phyloP scores from a whole-genome alignment of 2,797 vertebrate species.

The Dallia pectoralis region DNA sequence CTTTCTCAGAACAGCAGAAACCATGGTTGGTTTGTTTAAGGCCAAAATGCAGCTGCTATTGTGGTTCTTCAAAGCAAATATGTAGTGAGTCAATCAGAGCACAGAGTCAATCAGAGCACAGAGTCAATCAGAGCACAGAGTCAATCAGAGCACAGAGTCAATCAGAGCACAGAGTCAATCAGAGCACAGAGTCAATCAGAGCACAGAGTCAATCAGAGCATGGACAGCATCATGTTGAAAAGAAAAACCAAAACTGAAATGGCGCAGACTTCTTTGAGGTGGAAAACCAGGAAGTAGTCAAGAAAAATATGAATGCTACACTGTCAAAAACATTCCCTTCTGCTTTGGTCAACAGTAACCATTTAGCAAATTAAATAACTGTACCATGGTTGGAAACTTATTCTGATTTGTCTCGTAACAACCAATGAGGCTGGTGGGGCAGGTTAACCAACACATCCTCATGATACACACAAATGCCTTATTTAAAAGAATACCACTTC shows the following conservation, averaged over 20 bases:
- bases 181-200: background rate
- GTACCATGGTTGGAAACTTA: background rate
- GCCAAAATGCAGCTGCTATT: background rate
- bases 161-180: background rate
- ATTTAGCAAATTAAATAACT: background rate
- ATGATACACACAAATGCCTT: conserved; percentile 8
- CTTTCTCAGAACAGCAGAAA: background rate
- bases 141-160: background rate
- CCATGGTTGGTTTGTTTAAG: background rate
- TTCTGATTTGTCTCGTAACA: background rate
- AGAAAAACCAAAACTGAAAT: background rate
- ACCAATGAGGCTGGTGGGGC: background rate
- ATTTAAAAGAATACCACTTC: conserved; percentile 24
- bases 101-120: background rate
- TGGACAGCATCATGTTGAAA: background rate
- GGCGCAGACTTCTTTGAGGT: no score
- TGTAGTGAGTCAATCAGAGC: background rate
- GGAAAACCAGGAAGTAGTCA: background rate
- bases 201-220: background rate
- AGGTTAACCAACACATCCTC: conserved; percentile 22
- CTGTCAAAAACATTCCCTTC: background rate
- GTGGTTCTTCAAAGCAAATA: background rate
- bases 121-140: background rate
- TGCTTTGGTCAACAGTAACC: background rate
- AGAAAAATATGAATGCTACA: background rate